Evolutionary conservation across 2,888 invertebrate species (phyloP), one percentile per base, ranked within the genome.

Genomic region (Antitype chi): DNA sequence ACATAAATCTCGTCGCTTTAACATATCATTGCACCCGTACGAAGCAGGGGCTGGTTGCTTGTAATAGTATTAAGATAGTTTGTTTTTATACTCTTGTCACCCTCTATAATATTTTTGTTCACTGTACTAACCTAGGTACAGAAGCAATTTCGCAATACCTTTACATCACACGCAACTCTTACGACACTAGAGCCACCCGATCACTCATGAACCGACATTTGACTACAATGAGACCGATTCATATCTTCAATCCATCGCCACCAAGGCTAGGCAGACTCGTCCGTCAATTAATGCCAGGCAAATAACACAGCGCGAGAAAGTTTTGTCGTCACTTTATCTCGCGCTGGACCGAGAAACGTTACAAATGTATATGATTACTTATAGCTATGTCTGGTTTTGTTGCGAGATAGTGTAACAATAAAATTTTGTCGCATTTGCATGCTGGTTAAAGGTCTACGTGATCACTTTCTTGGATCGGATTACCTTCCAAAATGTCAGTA

Each of bases 401-500:
- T 9, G 25, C 25, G 75, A 81, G 52, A 81, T 64, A 64, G 20
- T 43, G 17, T 47, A 25, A 64, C 78, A 32, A 8, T 20, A 28
- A 71, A 52, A 23, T 53, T 64, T 81, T 53, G 81, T 78, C 43
- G 57, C 47, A 52, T 8, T 25, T 17, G 59, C 25, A 17, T 8
- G 49, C 60, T 74, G 43, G 80, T 87, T 90, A 90, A 89, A 88
- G 88, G 88, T 90, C 91, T 91, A 92, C 89, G 93, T 92, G 93
- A 94, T 95, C 95, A 94, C 95, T 96, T 95, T 95, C 95, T 93
- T 91, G 91, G 85, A 88, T 88, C 92, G 95, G 96, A 95, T 96
- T 96, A 96, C 94, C 91, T 92, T 92, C 94, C 93, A 89, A 95
- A 96, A 96, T 96, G 96, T 96, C 96, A 96, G 89, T 90, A 93